These are phyloP conservation scores for Euplagia quadripunctaria DNA, from an alignment of 2,888 invertebrate genomes.

Conservation along the genomic window DNA sequence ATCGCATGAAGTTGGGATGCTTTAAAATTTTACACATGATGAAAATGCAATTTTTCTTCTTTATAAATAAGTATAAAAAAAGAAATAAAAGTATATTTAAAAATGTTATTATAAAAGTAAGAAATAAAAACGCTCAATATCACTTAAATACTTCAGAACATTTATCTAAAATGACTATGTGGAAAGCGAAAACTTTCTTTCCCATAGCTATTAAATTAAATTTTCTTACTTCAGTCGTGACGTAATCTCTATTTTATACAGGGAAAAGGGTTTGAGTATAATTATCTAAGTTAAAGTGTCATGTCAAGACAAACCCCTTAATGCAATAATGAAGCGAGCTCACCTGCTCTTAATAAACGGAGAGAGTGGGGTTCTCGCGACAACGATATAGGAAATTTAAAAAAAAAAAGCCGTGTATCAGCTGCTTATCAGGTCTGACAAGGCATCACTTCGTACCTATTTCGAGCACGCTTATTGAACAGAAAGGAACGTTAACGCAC, in stretches of 20 bases:
- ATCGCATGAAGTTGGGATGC: no score
- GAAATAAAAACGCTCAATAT: no score
- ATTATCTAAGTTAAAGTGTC: slow-evolving; percentile 51
- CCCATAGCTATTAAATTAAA: slow-evolving; percentile 43
- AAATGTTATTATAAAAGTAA: no score
- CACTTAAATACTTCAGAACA: not conserved
- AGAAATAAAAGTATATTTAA: no score
- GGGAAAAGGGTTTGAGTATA: slow-evolving; percentile 45
- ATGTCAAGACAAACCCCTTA: slow-evolving; percentile 53
- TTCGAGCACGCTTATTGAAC: no score
- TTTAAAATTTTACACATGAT: no score
- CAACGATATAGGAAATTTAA: not conserved
- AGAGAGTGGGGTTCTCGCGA: slow-evolving; percentile 31
- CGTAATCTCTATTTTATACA: slow-evolving; percentile 42
- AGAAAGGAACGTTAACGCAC: no score
- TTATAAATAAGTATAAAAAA: no score
- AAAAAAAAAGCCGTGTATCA: not conserved
- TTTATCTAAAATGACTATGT: slow-evolving; percentile 16
- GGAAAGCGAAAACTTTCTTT: slow-evolving; percentile 32
- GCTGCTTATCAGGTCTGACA: no score
- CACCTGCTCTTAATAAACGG: slow-evolving; percentile 46
- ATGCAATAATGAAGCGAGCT: slow-evolving; percentile 52
- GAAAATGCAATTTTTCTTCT: no score
- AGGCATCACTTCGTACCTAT: no score
- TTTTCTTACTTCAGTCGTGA: slow-evolving; percentile 32